Conservation (phyloP, 2,888 invertebrate genomes). For the Eupithecia abbreviata region DNA sequence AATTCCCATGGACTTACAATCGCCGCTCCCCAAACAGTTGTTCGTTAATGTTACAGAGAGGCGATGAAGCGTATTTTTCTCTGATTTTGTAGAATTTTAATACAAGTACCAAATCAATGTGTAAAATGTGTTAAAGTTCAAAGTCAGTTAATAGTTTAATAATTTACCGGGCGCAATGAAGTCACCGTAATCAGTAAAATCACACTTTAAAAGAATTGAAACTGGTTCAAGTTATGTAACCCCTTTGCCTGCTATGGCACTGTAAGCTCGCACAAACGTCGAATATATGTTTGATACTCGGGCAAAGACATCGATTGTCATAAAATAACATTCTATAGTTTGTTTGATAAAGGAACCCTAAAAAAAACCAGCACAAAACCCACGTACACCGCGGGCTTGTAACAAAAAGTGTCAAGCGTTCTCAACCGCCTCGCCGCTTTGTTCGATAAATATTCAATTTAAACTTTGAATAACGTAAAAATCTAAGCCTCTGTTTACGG, state of each 20-base stretch:
- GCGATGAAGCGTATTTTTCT: constrained; percentile 23
- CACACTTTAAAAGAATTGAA: not conserved
- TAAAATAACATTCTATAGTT: not conserved
- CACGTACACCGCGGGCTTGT: not conserved
- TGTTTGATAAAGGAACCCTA: not conserved
- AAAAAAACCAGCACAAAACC: not conserved
- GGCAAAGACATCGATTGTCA: not conserved
- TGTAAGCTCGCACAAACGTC: not conserved
- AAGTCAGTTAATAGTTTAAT: not conserved
- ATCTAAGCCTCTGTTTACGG: constrained; percentile 23
- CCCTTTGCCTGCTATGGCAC: not conserved
- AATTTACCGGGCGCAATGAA: not conserved
- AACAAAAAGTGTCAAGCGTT: constrained; percentile 12
- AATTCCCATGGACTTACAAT: constrained; percentile 60
- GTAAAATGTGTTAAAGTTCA: too few species aligned
- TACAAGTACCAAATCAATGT: too few species aligned
- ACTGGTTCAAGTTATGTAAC: not conserved
- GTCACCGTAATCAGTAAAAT: not conserved
- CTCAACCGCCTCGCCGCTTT: constrained; percentile 6
- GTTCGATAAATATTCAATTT: constrained; percentile 38
- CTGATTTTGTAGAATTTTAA: not conserved
- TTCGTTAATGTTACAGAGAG: constrained; percentile 54
- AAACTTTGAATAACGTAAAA: constrained; percentile 33
- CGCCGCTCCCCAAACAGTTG: constrained; percentile 51
- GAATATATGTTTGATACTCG: too few species aligned